Conservation (phyloP, 30 jellyfish, hydroid and myxozoan genomes). For the Mastigias papua region DNA sequence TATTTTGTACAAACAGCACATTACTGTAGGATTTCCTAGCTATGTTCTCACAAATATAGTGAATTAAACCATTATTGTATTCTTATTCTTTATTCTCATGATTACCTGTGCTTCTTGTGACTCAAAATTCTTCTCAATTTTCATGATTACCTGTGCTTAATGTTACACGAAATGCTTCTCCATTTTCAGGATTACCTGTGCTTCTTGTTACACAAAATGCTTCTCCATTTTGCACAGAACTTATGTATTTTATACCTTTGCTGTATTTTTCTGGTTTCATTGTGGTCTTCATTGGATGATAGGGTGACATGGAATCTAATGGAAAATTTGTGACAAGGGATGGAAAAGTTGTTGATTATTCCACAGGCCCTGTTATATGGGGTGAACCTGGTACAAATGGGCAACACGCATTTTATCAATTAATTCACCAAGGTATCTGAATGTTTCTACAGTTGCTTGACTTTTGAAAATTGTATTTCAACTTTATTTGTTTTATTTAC, state of each 20-base stretch:
- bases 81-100: too few relatives aligned
- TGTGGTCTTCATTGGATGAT: not conserved
- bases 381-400: conserved; percentile 99
- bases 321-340: conserved; percentile 92
- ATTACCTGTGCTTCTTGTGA: too few relatives aligned
- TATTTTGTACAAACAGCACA: too few relatives aligned
- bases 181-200: too few relatives aligned
- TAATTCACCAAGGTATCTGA: conserved; percentile 95
- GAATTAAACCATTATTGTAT: too few relatives aligned
- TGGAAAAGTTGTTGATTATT: conserved; percentile 85
- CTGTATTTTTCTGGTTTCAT: not conserved
- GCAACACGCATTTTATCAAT: conserved; percentile 99
- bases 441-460: not conserved
- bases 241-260: not conserved
- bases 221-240: too few relatives aligned
- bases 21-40: too few relatives aligned
- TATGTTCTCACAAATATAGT: too few relatives aligned
- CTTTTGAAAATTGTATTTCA: not conserved
- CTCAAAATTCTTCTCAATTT: too few relatives aligned
- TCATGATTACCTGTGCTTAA: too few relatives aligned
- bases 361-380: conserved; percentile 99
- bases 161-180: too few relatives aligned
- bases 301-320: conserved; percentile 99
- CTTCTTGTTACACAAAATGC: too few relatives aligned
- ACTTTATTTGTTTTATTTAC: not conserved